Evolutionary conservation across 2,113 vertebrate species (phyloP).

Genomic region (Prunella himalayana): DNA sequence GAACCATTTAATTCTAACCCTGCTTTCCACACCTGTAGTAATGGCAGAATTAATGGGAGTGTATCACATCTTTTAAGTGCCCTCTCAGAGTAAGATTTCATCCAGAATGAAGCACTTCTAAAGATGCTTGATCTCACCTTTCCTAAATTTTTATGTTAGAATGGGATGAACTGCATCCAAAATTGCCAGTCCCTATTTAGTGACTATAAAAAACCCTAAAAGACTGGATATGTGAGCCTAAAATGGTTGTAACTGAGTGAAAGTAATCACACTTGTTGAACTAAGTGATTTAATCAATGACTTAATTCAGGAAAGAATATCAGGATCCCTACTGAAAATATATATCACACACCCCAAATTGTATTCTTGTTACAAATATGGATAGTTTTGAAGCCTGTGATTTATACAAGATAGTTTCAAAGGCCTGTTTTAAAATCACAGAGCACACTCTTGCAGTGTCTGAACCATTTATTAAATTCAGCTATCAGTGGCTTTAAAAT

Average conservation of each 20-base stretch:
- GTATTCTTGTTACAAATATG: neutral
- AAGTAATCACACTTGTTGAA: neutral
- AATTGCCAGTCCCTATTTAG: neutral
- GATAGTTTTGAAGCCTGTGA: conserved; percentile 5
- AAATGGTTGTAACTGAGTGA: neutral
- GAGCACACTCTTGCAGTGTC: neutral
- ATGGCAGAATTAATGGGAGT: neutral
- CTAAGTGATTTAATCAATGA: neutral
- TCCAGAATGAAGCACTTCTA: neutral
- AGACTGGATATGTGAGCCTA: neutral
- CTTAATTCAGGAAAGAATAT: conserved; percentile 12
- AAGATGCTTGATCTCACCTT: neutral
- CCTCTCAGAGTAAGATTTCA: neutral
- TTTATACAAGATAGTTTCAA: neutral
- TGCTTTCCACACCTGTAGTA: neutral
- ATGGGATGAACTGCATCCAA: neutral
- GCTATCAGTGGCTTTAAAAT: conserved; percentile 29
- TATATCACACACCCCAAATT: neutral
- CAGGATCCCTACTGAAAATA: neutral
- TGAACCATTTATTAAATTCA: conserved; percentile 53
- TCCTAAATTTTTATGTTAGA: neutral
- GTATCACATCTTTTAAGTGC: neutral
- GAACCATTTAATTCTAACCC: neutral
- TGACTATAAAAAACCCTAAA: neutral
- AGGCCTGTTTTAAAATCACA: conserved; percentile 41